Evolutionary conservation across 2,797 vertebrate species (phyloP).

Genomic region (Megaceryle alcyon): DNA sequence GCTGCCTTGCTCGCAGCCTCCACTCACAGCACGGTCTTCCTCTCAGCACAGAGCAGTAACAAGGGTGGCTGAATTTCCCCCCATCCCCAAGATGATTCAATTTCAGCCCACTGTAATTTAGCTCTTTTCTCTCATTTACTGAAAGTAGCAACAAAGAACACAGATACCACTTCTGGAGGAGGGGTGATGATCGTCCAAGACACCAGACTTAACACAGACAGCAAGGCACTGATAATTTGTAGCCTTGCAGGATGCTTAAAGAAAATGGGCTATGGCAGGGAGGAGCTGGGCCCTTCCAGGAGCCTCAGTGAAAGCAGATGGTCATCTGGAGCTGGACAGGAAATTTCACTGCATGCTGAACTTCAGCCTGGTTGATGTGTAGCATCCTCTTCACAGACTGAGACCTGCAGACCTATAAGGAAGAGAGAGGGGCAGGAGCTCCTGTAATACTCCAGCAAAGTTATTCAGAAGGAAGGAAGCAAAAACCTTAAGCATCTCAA

Average conservation of each 20-base stretch:
- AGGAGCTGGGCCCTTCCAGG: neutral
- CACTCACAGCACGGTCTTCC: accelerated
- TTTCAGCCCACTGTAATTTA: neutral
- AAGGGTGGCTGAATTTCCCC: neutral
- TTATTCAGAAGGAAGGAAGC: neutral
- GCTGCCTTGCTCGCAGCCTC: neutral
- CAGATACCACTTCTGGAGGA: neutral
- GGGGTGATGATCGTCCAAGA: neutral
- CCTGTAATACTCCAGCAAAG: neutral
- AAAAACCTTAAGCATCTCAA: neutral
- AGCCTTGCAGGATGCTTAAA: neutral
- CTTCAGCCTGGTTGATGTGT: neutral
- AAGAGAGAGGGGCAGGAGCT: neutral
- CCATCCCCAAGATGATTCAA: no score
- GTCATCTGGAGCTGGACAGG: neutral
- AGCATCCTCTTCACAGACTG: neutral
- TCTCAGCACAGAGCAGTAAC: neutral
- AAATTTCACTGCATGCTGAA: accelerated
- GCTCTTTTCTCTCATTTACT: neutral
- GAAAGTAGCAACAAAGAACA: neutral
- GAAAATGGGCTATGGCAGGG: neutral
- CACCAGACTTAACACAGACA: accelerated
- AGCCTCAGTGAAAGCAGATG: neutral
- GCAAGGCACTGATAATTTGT: accelerated
- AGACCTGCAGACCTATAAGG: neutral